Percentiles rank a stretch among this genome's conserved stretches.
Evolutionary conservation across 2,797 vertebrate genomes (phyloP).

Genomic region (Onychomys torridus): DNA sequence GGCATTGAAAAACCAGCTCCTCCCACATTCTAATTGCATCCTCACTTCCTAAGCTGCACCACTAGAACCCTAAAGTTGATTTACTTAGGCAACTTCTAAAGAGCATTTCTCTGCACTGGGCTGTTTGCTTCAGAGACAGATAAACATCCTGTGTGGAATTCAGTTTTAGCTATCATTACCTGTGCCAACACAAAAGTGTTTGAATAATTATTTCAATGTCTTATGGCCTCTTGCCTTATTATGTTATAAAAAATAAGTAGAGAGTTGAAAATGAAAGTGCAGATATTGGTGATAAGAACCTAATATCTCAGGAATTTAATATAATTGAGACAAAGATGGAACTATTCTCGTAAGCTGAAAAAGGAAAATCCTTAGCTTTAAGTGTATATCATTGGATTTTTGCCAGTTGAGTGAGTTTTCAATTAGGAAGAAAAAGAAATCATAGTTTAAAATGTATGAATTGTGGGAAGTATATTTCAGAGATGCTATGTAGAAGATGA

Average conservation of each 20-base stretch:
- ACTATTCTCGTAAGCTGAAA: conserved; percentile 48
- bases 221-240: conserved; percentile 56
- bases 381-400: conserved; percentile 62
- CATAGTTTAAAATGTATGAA: conserved; percentile 34
- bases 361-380: conserved; percentile 52
- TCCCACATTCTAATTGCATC: not conserved
- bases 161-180: not conserved
- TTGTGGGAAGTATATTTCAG: conserved; percentile 61
- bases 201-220: conserved; percentile 69
- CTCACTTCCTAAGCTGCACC: not conserved
- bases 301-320: conserved; percentile 52
- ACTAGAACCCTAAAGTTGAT: not conserved
- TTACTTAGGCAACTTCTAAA: not conserved
- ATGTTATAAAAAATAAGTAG: conserved; percentile 56
- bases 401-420: conserved; percentile 66
- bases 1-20: not conserved
- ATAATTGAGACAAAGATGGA: conserved; percentile 64
- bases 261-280: conserved; percentile 53
- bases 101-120: not conserved
- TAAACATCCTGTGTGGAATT: not conserved
- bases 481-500: not conserved
- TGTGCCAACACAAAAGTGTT: conserved; percentile 41
- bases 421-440: conserved; percentile 44
- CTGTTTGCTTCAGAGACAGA: not conserved
- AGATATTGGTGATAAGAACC: conserved; percentile 41